Base-by-base conservation (phyloP, 2,888 invertebrate species). In the Leuctra nigra region DNA sequence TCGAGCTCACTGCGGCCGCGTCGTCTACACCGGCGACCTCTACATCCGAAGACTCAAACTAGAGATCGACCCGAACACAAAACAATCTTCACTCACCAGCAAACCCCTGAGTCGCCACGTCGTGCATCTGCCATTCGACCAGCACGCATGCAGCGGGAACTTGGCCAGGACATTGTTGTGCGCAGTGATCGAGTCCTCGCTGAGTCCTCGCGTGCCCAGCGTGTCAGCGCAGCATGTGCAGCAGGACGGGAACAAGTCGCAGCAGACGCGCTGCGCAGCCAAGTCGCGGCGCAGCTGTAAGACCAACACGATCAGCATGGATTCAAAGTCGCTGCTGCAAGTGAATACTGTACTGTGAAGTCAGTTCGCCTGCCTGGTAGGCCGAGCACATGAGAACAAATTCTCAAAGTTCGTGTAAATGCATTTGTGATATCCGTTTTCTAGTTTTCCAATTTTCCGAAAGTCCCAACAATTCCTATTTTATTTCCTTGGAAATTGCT, bases 201-300 rank as follows among this genome's bases (percentile, higher is more conserved):
- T 4, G 7, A 46, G 16, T n/a, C 20, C 47, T 24, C 22, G 20
- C 4, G 54, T 57, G 53, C 57, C 57, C n/a, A 57, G 33, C n/a
- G 46, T 57, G 22, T n/a, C n/a, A n/a, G 22, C 46, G 11, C 36
- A 16, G 11, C 57, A 57, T 11, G 18, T 53, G 25, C 53, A 57
- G 13, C 57, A 57, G 29, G 57, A 54, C 29, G 52, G 46, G 11
- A 57, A 57, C 57, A 57, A 57, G 29, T 57, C 57, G 1, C 47
- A 54, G 4, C 57, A 57, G 54, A 57, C 57, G n/a, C 29, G 54
- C n/a, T 47, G 57, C 16, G 36, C 44, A 4, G 29, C 24, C 4
- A 16, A 29, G 29, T 7, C 6, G 6, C 29, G 29, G n/a, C n/a
- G n/a, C n/a, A n/a, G n/a, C n/a, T n/a, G n/a, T n/a, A n/a, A n/a